Percentiles rank a stretch among this genome's conserved stretches.
These are phyloP conservation scores for Trididemnum nubilum DNA, from an alignment of 23 tunicate species.

Conservation along the genomic window DNA sequence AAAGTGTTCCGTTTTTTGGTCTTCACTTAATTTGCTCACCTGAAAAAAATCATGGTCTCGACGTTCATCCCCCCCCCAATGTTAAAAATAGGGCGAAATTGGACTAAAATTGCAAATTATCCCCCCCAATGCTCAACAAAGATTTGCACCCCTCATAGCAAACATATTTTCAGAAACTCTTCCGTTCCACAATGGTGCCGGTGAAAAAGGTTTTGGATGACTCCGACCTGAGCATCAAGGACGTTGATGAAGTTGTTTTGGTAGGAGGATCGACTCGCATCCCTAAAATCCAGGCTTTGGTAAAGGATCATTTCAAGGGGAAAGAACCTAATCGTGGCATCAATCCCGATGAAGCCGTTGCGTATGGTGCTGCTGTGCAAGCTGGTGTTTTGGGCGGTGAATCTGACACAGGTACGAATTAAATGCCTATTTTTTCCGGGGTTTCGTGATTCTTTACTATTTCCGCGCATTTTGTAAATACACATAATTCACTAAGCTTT, in stretches of 20 bases:
- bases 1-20: too few species aligned
- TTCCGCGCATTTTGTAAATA: too few species aligned
- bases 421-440: too few species aligned
- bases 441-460: too few species aligned
- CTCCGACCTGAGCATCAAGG: slow-evolving; percentile 47
- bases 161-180: slow-evolving; percentile 47
- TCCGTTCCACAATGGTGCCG: slow-evolving; percentile 69
- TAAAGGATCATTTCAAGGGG: slow-evolving; percentile 73
- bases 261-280: slow-evolving; percentile 86
- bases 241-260: slow-evolving; percentile 70
- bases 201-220: slow-evolving; percentile 67
- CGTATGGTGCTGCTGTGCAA: slow-evolving; percentile 89
- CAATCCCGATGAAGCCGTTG: slow-evolving; percentile 89
- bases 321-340: slow-evolving; percentile 79
- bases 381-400: slow-evolving; percentile 90
- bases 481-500: too few species aligned
- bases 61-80: too few species aligned
- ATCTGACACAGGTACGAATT: slow-evolving; percentile 46
- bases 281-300: slow-evolving; percentile 73
- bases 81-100: not conserved
- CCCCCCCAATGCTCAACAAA: not conserved
- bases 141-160: not conserved
- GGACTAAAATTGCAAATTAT: not conserved
- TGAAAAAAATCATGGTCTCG: too few species aligned
- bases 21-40: too few species aligned